Evolutionary conservation across 2,888 invertebrate species (phyloP).

Genomic region (Acanthacorydalis orientalis): DNA sequence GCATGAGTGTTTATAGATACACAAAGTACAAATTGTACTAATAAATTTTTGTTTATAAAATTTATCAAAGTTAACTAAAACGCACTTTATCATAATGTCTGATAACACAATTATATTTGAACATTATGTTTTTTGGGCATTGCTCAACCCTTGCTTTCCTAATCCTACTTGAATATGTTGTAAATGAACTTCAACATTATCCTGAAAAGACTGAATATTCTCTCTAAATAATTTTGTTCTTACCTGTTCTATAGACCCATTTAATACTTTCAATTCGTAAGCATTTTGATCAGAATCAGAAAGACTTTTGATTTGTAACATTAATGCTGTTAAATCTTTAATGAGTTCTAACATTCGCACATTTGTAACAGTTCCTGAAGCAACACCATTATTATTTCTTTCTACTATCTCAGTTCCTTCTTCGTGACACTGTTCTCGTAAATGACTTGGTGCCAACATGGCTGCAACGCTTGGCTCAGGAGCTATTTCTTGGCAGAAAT

Average conservation of each 20-base stretch:
- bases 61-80: no score
- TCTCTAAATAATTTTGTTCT: slow-evolving; percentile 58
- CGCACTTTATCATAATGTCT: no score
- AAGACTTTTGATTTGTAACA: slow-evolving; percentile 71
- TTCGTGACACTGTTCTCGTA: slow-evolving; percentile 72
- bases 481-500: slow-evolving; percentile 68
- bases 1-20: no score
- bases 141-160: slow-evolving; percentile 9
- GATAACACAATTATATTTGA: no score
- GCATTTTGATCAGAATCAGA: slow-evolving; percentile 72
- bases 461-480: slow-evolving; percentile 75
- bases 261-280: slow-evolving; percentile 76
- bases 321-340: slow-evolving; percentile 73
- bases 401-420: slow-evolving; percentile 70
- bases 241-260: slow-evolving; percentile 82
- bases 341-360: slow-evolving; percentile 59
- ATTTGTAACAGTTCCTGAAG: slow-evolving; percentile 30
- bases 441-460: slow-evolving; percentile 74
- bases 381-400: slow-evolving; percentile 42
- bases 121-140: no score
- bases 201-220: slow-evolving; percentile 67
- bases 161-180: slow-evolving; percentile 72
- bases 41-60: no score
- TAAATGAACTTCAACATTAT: slow-evolving; percentile 81
- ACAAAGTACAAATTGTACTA: no score